Base-by-base conservation (phyloP, 92 coral and sea anemone genomes). In the Virgularia gustaviana region DNA sequence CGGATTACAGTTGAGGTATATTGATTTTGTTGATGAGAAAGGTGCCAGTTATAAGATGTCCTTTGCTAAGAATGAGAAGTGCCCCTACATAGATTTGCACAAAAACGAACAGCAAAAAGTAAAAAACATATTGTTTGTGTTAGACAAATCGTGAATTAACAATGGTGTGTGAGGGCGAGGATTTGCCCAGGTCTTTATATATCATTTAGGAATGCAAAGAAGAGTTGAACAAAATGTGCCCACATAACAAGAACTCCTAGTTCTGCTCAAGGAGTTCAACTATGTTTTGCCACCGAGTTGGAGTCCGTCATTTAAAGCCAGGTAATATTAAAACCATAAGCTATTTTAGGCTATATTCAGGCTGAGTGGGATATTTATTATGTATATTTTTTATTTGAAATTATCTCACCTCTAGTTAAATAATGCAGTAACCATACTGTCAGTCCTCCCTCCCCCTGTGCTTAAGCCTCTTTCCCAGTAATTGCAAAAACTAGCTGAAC, bases 151-250 rank as follows among this genome's bases (percentile, higher is more conserved):
- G 15, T 39, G 45, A 39, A 39, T 39, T 39, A 15, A 39, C 45
- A 39, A 39, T 39, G 45, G 45, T 39, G 45, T 39, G 45, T 39
- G 45, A 39, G 45, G 45, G 45, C 45, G 45, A 39, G 45, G 45
- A 39, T 39, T 39, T 39, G 45, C 45, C 45, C 45, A 39, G 45
- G 15, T 39, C 45, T 39, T n/a, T n/a, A n/a, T 39, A 39, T 39
- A 8, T 39, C 8, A 39, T 39, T 39, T 7, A 39, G 15, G 9
- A 39, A 39, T 39, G 45, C 45, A 39, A 39, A 39, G 45, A 8
- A 15, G 45, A 39, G 45, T 15, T 39, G 15, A 39, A 39, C 45
- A 39, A 39, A 39, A 39, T 39, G 45, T 7, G 45, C 45, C n/a
- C 45, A 39, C 45, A 39, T 39, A 39, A 39, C 45, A 39, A 39